Evolutionary conservation across 2,888 invertebrate species (phyloP).

Genomic region (Drosophila peninsularis): DNA sequence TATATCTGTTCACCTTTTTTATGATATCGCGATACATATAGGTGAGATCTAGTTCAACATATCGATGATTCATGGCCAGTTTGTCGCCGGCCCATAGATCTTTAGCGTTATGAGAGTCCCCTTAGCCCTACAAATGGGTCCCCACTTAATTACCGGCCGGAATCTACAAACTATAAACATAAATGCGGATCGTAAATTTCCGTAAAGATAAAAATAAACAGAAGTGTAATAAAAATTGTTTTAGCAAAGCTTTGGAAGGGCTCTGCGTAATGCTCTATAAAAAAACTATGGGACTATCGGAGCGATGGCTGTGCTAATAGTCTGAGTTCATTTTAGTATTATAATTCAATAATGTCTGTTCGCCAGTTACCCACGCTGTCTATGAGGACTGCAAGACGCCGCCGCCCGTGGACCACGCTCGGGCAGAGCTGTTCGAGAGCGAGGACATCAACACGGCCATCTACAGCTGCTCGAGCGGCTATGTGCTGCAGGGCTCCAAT

Average conservation of each 20-base stretch:
- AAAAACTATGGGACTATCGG: neutral
- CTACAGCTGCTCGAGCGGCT: conserved; percentile 82
- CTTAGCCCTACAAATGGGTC: conserved; percentile 30
- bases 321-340: neutral
- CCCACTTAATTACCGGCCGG: conserved; percentile 72
- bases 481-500: conserved; percentile 72
- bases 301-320: conserved; percentile 14
- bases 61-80: conserved; percentile 49
- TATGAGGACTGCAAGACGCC: conserved; percentile 82
- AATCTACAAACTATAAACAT: conserved; percentile 56
- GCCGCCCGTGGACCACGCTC: conserved; percentile 79
- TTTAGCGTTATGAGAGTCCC: conserved; percentile 28
- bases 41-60: conserved; percentile 9
- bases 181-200: conserved; percentile 63
- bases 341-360: too few relatives aligned
- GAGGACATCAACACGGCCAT: conserved; percentile 81
- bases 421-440: conserved; percentile 64
- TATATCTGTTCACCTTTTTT: conserved; percentile 13
- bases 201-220: conserved; percentile 45
- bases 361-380: conserved; percentile 39
- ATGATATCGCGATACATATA: conserved; percentile 22
- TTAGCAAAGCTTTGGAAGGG: conserved; percentile 47
- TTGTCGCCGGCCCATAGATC: conserved; percentile 34
- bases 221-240: conserved; percentile 51
- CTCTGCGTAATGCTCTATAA: conserved; percentile 23